Evolutionary conservation across 1,140 invertebrate genomes (phyloP), one percentile per base, ranked within the genome.

Genomic region (Centruroides sculpturatus): DNA sequence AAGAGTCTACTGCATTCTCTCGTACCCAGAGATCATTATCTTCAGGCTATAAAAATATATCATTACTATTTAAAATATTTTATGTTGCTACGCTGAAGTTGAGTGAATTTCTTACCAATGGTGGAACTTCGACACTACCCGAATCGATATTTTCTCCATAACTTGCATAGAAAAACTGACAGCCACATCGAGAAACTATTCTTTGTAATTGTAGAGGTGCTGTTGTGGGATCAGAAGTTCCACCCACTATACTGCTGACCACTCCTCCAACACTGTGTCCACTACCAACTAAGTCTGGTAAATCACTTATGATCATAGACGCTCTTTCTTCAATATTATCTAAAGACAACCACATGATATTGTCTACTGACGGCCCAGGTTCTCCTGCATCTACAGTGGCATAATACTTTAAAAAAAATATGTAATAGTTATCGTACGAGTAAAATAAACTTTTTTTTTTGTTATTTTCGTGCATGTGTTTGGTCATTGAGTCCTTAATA

Each of bases 161-260:
- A 59, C 88, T 87, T 47, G 91, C 92, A 73, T 96, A 99, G 73
- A 93, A 96, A 75, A 99, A 95, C 75, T 98, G 93, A 75, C 95
- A 98, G 70, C 87, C 89, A 76, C 96, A 99, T 6, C 94, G 79
- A 0, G 93, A 97, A 11, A 97, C 92, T 64, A 98, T 97, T 54
- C 95, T 79, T 78, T 98, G 94, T 5, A 98, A 75, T 76, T 98
- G 80, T n/a, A 75, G 67, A 13, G 67, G 62, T 58, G 59, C 56
- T 23, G 60, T 59, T 34, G 57, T 55, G 3, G 60, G 58, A 64
- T 65, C 36, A 4, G 62, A 61, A 9, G 81, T 81, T n/a, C 82
- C 81, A 7, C 91, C 91, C 3, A 95, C 92, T 0, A 89, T 92
- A 73, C 91, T 84, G 60, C 87, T 91, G 3, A 94, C 88, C 23